These are phyloP conservation scores for Campoplex nolae DNA, from an alignment of 2,888 invertebrate genomes.

Conservation along the genomic window DNA sequence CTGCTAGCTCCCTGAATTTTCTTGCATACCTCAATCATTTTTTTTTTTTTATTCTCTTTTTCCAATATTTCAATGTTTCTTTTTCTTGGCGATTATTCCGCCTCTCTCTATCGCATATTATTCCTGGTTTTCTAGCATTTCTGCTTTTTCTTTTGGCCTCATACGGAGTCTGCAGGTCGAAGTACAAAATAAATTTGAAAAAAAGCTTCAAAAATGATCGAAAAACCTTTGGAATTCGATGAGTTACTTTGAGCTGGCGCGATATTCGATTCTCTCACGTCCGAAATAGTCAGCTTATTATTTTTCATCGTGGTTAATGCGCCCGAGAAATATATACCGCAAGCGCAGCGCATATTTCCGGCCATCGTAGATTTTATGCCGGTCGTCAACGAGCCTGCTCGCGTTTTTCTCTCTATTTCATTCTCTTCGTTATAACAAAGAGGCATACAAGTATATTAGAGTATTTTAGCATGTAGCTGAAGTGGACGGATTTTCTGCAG, in stretches of 20 bases:
- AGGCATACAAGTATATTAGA: slow-evolving; percentile 1
- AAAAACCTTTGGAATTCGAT: neutral
- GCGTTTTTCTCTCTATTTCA: neutral
- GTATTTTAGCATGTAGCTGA: neutral
- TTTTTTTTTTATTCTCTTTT: neutral
- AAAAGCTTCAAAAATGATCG: no score
- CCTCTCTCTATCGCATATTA: slow-evolving; percentile 61
- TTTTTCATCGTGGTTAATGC: neutral
- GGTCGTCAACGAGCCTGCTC: neutral
- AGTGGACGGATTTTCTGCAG: slow-evolving; percentile 21
- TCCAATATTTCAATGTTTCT: neutral
- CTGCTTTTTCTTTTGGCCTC: no score
- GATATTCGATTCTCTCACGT: neutral
- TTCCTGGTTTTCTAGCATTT: neutral
- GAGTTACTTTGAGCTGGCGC: neutral
- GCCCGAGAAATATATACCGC: neutral
- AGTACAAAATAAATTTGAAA: no score
- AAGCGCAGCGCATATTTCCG: neutral
- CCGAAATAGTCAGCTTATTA: neutral
- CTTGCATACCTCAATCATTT: slow-evolving; percentile 35
- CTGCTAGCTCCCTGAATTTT: slow-evolving; percentile 39
- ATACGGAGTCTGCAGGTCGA: no score
- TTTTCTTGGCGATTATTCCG: slow-evolving; percentile 38
- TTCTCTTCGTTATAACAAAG: neutral
- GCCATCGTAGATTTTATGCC: slow-evolving; percentile 2